Conservation (phyloP, 2,113 vertebrate genomes). For the Martes martes region DNA sequence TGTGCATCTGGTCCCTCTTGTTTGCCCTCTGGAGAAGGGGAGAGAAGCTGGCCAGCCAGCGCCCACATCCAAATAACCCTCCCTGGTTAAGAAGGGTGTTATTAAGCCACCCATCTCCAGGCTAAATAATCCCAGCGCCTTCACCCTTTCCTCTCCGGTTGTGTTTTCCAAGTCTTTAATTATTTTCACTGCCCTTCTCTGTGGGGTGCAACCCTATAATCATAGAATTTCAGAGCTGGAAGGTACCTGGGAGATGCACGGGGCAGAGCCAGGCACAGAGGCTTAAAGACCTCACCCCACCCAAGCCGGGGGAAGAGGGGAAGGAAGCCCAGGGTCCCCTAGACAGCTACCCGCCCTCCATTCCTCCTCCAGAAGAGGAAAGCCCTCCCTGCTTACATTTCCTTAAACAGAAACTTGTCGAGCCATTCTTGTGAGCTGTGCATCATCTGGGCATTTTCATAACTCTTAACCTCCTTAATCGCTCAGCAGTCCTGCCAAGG, state of each 20-base stretch:
- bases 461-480: neutral
- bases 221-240: slow-evolving; percentile 12
- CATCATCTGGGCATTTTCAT: neutral
- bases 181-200: slow-evolving; percentile 13
- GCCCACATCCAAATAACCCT: neutral
- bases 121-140: slow-evolving; percentile 32
- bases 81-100: neutral
- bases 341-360: neutral
- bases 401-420: neutral
- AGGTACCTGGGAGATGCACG: neutral
- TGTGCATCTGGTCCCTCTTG: neutral
- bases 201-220: slow-evolving; percentile 11
- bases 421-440: neutral
- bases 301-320: neutral
- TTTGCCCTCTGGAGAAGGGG: neutral
- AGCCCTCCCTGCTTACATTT: neutral
- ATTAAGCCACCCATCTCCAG: slow-evolving; percentile 8
- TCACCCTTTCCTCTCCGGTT: slow-evolving; percentile 46
- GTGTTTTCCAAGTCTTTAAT: slow-evolving; percentile 49
- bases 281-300: rapidly evolving
- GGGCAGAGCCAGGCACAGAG: neutral
- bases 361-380: neutral
- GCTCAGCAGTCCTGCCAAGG: neutral
- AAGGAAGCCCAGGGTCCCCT: neutral
- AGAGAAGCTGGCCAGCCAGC: neutral